A percentile compares a stretch with the other conserved stretches of the same genome.
Conservation (phyloP, 2,797 vertebrate species). For the Poeciliopsis gracilis region DNA sequence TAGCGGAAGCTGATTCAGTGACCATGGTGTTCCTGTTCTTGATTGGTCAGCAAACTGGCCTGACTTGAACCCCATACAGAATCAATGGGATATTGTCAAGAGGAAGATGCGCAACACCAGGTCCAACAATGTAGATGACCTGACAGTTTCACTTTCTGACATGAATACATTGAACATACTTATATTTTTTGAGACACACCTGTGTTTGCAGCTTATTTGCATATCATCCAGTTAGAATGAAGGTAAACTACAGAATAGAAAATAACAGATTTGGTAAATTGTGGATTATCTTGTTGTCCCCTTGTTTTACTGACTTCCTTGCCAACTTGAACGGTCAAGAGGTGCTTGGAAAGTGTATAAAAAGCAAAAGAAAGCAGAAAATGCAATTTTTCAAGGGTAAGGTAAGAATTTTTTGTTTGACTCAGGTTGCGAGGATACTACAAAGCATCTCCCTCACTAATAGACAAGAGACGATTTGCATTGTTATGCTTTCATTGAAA, state of each 20-base stretch:
- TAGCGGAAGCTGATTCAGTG: background rate
- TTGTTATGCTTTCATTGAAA: too few species aligned
- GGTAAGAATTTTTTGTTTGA: background rate
- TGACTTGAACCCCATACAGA: background rate
- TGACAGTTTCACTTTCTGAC: background rate
- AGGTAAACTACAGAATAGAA: constrained; percentile 22
- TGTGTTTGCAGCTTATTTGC: background rate
- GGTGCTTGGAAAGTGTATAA: constrained; percentile 12
- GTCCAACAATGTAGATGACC: background rate
- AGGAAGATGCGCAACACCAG: background rate
- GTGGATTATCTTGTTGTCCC: constrained; percentile 23
- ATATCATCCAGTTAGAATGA: constrained; percentile 17
- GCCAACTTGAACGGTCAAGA: constrained; percentile 8
- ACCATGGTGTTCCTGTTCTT: background rate
- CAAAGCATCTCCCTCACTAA: too few species aligned
- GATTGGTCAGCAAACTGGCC: background rate
- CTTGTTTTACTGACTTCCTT: constrained; percentile 22
- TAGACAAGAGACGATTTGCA: too few species aligned
- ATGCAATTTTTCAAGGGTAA: background rate
- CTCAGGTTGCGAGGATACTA: background rate
- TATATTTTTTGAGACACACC: background rate
- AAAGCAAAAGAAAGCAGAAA: background rate
- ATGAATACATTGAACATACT: background rate
- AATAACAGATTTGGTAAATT: constrained; percentile 29
- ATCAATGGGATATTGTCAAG: background rate